These are phyloP conservation scores for Caerostris extrusa DNA, from an alignment of 1,140 invertebrate species.

Conservation along the genomic window DNA sequence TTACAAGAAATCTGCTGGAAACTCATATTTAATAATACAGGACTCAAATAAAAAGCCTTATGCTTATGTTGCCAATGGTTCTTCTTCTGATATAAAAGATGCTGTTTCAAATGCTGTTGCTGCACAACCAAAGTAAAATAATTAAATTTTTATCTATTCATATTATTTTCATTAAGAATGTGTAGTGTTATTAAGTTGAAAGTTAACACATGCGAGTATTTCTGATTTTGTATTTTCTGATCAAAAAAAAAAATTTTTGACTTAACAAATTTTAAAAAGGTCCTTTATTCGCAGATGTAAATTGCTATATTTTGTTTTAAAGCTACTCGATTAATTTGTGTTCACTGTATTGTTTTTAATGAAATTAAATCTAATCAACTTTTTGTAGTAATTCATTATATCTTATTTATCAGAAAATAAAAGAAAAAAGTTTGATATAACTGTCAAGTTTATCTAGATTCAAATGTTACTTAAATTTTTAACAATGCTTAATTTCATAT, in stretches of 20 bases:
- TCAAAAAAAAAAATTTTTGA: not conserved
- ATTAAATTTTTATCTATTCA: not conserved
- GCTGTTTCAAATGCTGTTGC: conserved; percentile 35
- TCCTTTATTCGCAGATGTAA: not conserved
- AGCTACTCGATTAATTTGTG: not conserved
- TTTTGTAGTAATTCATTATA: too few species aligned
- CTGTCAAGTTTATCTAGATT: too few species aligned
- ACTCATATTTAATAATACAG: not conserved
- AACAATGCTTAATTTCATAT: too few species aligned
- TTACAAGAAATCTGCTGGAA: conserved; percentile 34
- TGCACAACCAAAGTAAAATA: conserved; percentile 50
- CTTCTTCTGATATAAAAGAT: conserved; percentile 5
- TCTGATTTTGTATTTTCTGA: not conserved
- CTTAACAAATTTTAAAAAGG: not conserved
- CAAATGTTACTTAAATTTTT: too few species aligned
- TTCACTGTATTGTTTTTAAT: not conserved
- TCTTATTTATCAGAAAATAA: too few species aligned
- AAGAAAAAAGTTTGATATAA: too few species aligned
- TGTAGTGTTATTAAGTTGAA: not conserved
- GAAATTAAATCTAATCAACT: not conserved
- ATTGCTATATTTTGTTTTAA: not conserved
- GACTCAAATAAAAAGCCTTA: not conserved
- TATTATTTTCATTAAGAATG: not conserved
- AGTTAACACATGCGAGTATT: not conserved
- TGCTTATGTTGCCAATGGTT: conserved; percentile 37